A percentile compares a stretch with the other conserved stretches of the same genome.
These are phyloP conservation scores for Saimiri boliviensis DNA, from an alignment of 2,113 vertebrate species.

Conservation along the genomic window DNA sequence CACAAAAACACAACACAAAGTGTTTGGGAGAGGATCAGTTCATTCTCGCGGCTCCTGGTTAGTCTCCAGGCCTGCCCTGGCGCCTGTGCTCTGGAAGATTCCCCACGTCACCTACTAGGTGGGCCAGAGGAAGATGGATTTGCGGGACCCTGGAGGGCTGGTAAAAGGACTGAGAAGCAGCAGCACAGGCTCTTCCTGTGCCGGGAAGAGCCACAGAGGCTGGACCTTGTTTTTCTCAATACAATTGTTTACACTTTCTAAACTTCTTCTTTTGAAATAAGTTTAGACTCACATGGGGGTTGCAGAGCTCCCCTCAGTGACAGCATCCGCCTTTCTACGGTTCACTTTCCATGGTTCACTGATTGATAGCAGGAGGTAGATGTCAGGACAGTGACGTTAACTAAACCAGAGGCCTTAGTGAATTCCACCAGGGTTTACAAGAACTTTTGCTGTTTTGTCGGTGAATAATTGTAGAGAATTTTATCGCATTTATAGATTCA, in stretches of 20 bases:
- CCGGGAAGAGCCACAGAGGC: rapidly evolving
- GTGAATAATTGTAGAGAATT: no score
- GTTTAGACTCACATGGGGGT: not conserved
- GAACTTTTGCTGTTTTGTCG: not conserved
- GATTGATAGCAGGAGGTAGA: rapidly evolving
- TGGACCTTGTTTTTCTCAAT: rapidly evolving
- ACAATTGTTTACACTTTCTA: not conserved
- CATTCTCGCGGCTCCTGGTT: not conserved
- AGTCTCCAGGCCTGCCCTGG: not conserved
- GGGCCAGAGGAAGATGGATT: not conserved
- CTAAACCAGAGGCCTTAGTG: rapidly evolving
- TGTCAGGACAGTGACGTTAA: rapidly evolving
- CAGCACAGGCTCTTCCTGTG: no score
- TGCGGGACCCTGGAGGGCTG: not conserved
- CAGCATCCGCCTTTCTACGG: rapidly evolving
- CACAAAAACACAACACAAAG: not conserved
- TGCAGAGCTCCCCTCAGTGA: rapidly evolving
- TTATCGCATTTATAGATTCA: not conserved
- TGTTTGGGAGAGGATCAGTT: no score
- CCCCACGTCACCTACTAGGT: not conserved
- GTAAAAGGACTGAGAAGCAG: rapidly evolving
- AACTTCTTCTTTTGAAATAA: not conserved
- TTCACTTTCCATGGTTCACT: rapidly evolving
- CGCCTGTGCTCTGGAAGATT: not conserved
- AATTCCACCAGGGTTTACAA: rapidly evolving